A percentile compares a stretch with the other conserved stretches of the same genome.
phyloP scores from a whole-genome alignment of 2,888 invertebrate species.

The Drosophila anceps region DNA sequence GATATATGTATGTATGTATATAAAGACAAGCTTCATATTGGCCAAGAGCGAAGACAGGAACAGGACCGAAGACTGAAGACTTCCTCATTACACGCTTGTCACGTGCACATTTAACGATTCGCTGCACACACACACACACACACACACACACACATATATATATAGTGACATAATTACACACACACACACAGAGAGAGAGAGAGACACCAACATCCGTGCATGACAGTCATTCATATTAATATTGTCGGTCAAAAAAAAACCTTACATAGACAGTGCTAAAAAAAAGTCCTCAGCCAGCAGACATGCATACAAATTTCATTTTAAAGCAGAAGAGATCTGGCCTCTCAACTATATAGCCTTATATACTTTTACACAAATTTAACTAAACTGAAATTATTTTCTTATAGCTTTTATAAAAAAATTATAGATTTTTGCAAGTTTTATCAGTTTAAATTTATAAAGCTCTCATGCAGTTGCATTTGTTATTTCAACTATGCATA shows the following conservation, averaged over 20 bases:
- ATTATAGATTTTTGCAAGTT: slow-evolving; percentile 42
- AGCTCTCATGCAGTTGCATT: slow-evolving; percentile 27
- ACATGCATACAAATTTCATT: slow-evolving; percentile 42
- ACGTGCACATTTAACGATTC: slow-evolving; percentile 79
- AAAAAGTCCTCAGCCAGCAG: slow-evolving; percentile 8
- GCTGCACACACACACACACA: slow-evolving; percentile 58
- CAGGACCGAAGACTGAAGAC: slow-evolving; percentile 60
- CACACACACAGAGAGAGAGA: slow-evolving; percentile 15
- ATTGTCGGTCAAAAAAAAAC: slow-evolving; percentile 68
- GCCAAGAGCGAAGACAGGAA: slow-evolving; percentile 41
- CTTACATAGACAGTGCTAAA: slow-evolving; percentile 23
- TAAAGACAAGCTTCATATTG: slow-evolving; percentile 42
- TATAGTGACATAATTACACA: slow-evolving; percentile 13
- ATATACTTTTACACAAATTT: neutral
- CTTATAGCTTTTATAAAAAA: neutral
- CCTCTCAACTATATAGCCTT: neutral
- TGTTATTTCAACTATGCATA: slow-evolving; percentile 48
- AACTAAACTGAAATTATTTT: neutral
- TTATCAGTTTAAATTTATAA: slow-evolving; percentile 11
- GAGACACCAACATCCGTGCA: slow-evolving; percentile 41
- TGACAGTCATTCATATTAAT: slow-evolving; percentile 78
- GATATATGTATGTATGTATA: slow-evolving; percentile 9
- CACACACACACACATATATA: slow-evolving; percentile 7
- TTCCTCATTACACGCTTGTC: slow-evolving; percentile 81
- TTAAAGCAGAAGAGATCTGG: slow-evolving; percentile 3